Evolutionary conservation across 2,888 invertebrate species (phyloP).

Genomic region (Parelbella ahira): DNA sequence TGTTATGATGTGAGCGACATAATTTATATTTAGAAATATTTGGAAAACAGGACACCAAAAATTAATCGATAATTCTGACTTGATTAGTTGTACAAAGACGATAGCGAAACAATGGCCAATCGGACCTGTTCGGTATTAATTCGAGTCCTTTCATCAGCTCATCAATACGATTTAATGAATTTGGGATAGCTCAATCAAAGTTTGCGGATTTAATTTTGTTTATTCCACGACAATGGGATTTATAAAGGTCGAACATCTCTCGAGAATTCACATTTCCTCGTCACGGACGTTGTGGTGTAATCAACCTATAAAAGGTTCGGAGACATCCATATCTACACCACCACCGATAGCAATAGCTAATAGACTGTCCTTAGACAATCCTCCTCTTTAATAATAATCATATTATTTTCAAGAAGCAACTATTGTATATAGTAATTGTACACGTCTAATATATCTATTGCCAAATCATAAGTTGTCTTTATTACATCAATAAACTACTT

Average conservation of each 20-base stretch:
- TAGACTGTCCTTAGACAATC: too few relatives aligned
- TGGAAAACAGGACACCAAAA: constrained; percentile 20
- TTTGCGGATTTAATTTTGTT: constrained; percentile 30
- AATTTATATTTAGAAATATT: too few relatives aligned
- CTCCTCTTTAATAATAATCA: too few relatives aligned
- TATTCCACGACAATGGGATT: constrained; percentile 23
- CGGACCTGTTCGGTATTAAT: constrained; percentile 37
- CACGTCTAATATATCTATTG: too few relatives aligned
- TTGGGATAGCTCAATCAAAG: constrained; percentile 33
- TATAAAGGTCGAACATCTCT: constrained; percentile 17
- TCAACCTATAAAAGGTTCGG: constrained; percentile 2
- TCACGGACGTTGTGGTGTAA: background rate
- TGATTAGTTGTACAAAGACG: constrained; percentile 35
- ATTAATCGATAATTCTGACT: constrained; percentile 36
- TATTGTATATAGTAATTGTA: too few relatives aligned
- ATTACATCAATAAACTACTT: constrained; percentile 3
- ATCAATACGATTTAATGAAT: constrained; percentile 39
- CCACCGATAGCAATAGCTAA: too few relatives aligned
- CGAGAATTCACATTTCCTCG: constrained; percentile 4
- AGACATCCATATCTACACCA: too few relatives aligned
- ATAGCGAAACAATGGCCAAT: constrained; percentile 34
- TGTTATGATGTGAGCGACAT: too few relatives aligned
- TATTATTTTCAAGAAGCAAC: too few relatives aligned
- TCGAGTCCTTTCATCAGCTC: constrained; percentile 40
- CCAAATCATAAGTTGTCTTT: background rate